A percentile compares a stretch with the other conserved stretches of the same genome.
Evolutionary conservation across 2,888 invertebrate genomes (phyloP).

Genomic region (Pilophorus perplexus): DNA sequence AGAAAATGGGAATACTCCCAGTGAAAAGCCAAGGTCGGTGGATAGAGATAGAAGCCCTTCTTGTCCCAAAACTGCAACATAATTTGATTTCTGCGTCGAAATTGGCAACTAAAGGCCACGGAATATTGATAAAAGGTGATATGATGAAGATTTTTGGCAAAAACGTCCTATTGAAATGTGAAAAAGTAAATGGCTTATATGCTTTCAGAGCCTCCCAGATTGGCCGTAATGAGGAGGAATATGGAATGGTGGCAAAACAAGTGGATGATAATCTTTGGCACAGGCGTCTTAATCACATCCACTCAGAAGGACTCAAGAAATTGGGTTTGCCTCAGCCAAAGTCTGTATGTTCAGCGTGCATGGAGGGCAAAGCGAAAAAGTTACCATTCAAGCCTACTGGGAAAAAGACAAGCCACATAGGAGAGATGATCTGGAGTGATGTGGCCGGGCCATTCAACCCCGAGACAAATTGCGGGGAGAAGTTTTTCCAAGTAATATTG

Average conservation of each 20-base stretch:
- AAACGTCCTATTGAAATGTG: not conserved
- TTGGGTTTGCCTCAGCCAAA: not conserved
- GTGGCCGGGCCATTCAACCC: constrained; percentile 3
- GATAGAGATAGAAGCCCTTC: not conserved
- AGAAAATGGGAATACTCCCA: not conserved
- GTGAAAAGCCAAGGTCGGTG: not conserved
- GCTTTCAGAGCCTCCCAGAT: too few species aligned
- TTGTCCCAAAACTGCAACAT: not conserved
- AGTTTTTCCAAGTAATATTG: not conserved
- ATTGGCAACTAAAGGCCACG: not conserved
- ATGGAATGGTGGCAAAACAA: not conserved
- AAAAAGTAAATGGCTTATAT: not conserved
- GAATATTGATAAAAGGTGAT: not conserved
- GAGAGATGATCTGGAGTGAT: not conserved
- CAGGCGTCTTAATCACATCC: not conserved
- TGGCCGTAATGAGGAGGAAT: too few species aligned
- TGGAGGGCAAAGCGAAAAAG: constrained; percentile 1
- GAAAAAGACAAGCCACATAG: constrained; percentile 4
- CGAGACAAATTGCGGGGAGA: not conserved
- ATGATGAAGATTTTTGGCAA: not conserved
- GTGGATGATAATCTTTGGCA: not conserved
- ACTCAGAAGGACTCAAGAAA: not conserved
- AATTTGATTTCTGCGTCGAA: not conserved
- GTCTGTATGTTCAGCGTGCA: not conserved
- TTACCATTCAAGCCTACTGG: not conserved